Evolutionary conservation across 2,888 invertebrate genomes (phyloP).

Genomic region (Sylvicola cinctus): DNA sequence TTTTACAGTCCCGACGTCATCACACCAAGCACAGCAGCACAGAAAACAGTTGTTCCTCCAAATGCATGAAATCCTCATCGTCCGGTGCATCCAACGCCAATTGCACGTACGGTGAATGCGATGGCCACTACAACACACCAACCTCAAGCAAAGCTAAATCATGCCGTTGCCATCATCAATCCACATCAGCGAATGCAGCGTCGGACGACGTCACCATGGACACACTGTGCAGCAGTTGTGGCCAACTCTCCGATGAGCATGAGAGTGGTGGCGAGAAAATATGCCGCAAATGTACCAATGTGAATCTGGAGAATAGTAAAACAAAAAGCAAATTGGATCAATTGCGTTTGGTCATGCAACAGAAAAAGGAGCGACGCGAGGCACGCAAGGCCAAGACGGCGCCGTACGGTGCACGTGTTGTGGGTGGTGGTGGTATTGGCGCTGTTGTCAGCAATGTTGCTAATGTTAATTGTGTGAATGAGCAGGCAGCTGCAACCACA

Average conservation of each 20-base stretch:
- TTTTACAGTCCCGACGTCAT: too few relatives aligned
- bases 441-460: constrained; percentile 1
- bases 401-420: constrained; percentile 31
- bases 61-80: constrained; percentile 16
- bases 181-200: constrained; percentile 1
- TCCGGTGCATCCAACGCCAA: constrained; percentile 19
- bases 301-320: constrained; percentile 52
- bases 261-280: too few relatives aligned
- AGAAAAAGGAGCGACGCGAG: constrained; percentile 64
- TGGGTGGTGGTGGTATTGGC: background rate
- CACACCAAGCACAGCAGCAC: too few relatives aligned
- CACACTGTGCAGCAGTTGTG: too few relatives aligned
- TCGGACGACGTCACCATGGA: background rate
- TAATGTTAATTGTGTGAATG: constrained; percentile 5
- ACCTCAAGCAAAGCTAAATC: too few relatives aligned
- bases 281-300: constrained; percentile 26
- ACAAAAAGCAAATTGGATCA: constrained; percentile 75
- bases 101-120: constrained; percentile 26
- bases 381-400: constrained; percentile 47
- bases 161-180: constrained; percentile 5
- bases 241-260: too few relatives aligned
- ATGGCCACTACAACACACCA: constrained; percentile 22
- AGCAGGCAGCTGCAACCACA: constrained; percentile 8
- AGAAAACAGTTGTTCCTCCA: too few relatives aligned
- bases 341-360: constrained; percentile 74